Base-by-base conservation (phyloP, 2,113 vertebrate genomes). In the Paraplagusia blochii region DNA sequence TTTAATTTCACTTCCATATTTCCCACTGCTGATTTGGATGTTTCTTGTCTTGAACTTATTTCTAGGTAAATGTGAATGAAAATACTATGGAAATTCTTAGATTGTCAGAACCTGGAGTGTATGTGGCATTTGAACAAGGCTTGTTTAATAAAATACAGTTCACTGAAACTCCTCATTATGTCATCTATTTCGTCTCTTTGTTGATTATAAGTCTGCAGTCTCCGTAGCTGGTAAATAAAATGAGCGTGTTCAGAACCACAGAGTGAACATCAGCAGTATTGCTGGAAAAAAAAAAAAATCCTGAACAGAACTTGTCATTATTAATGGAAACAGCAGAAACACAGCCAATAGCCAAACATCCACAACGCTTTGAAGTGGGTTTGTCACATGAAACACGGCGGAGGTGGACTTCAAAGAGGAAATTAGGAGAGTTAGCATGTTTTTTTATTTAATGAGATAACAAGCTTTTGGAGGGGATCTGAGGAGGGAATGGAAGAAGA, bases 321-420 rank as follows among this genome's bases (percentile, higher is more conserved):
- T 55, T 29, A 74, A 53, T 42, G 65, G 62, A 81, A 80, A 76
- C 64, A 39, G 36, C 36, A 39, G 36, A 39, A 40, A 2, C 2
- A 74, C 58, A 51, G 65, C 50, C 35, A 38, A 69, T 60, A 74
- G 75, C 71, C 1, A 38, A 70, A 46, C 76, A 70, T 69, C 75
- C 76, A 70, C 71, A 72, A 36, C 13, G 64, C 84, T 90, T 85
- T 86, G 78, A 88, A 85, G 75, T 84, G 69, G 79, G 79, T 85
- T 87, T 85, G 85, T 80, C 81, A 74, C 78, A 82, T 81, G 63
- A 83, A 87, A 87, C 78, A 81, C 76, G 82, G 69, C 64, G 40
- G 29, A 44, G 63, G 72, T 71, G 54, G 54, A 84, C 85, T 84
- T 88, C 87, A 88, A 86, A 85, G 80, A 61, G 65, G 46, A 39